A percentile compares a stretch with the other conserved stretches of the same genome.
Evolutionary conservation across 2,888 invertebrate genomes (phyloP).

Genomic region (Eristalinus sepulchralis): DNA sequence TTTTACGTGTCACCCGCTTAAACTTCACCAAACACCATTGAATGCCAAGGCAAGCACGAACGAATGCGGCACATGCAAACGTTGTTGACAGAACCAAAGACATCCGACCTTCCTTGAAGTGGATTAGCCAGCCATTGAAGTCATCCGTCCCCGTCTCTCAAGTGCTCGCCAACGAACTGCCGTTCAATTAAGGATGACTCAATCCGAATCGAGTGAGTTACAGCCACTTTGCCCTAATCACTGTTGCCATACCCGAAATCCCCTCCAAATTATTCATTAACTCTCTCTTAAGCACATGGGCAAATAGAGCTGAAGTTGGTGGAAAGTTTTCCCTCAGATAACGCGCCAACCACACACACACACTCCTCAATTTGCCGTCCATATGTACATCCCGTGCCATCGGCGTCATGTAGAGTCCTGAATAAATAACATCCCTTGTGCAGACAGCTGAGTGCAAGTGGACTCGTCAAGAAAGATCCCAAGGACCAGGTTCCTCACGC

Average conservation of each 20-base stretch:
- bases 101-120: neutral
- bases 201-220: neutral
- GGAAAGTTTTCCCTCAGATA: slow-evolving; percentile 1
- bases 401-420: neutral
- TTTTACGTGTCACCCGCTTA: no score
- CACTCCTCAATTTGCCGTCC: neutral
- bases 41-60: no score
- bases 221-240: slow-evolving; percentile 16
- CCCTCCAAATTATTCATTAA: slow-evolving; percentile 21
- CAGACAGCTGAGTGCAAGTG: neutral
- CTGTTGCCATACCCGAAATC: slow-evolving; percentile 2
- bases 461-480: neutral
- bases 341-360: neutral
- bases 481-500: neutral
- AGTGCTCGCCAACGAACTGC: neutral
- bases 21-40: no score
- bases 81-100: neutral
- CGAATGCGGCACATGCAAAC: neutral
- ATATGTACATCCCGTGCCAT: neutral
- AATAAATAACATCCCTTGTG: slow-evolving; percentile 27
- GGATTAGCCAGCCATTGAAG: neutral
- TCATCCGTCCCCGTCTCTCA: neutral
- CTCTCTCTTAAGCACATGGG: neutral
- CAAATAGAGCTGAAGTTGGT: slow-evolving; percentile 11
- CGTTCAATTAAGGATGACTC: slow-evolving; percentile 6